Base-by-base conservation (phyloP, 1,140 invertebrate species). In the Drosophila repletoides region DNA sequence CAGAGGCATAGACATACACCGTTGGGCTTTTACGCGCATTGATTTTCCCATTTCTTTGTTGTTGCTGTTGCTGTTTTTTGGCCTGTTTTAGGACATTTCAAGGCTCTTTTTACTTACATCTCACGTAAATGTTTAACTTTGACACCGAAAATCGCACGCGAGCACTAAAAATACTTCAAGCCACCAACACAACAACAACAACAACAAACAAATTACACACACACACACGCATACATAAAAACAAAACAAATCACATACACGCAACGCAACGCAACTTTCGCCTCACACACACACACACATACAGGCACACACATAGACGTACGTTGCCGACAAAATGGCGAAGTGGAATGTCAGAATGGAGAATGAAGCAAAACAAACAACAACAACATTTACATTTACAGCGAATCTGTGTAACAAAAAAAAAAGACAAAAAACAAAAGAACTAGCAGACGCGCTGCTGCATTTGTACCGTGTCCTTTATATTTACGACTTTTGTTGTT, bases 91-190 rank as follows among this genome's bases (percentile, higher is more conserved):
- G 69, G 55, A 52, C 69, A 60, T 83, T 86, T 84, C 80, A 84
- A 84, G 79, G 79, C 59, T 53, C 26, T 38, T 66, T n/a, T 17
- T 53, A 71, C 79, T 73, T 63, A 73, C 69, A 84, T 73, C 41
- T 83, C 66, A 65, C 61, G 49, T 61, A 34, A 79, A 61, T 74
- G 61, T 75, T 83, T 65, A 59, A 71, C 61, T 74, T 64, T 70
- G 65, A 77, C 70, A 79, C 65, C 45, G 19, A 84, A 61, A 56
- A 74, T 60, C 41, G 65, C 79, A 83, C 79, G 79, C 80, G 76
- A 83, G 26, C 79, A 84, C 74, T 72, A 84, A 72, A 79, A 72
- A 79, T 79, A 84, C 69, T 66, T 60, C 3, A 63, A 46, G 17
- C 26, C 12, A 33, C 28, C 24, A 24, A 28, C n/a, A 46, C 12